These are phyloP conservation scores for Darevskia mixta DNA, from an alignment of 2,797 vertebrate genomes.

Conservation along the genomic window DNA sequence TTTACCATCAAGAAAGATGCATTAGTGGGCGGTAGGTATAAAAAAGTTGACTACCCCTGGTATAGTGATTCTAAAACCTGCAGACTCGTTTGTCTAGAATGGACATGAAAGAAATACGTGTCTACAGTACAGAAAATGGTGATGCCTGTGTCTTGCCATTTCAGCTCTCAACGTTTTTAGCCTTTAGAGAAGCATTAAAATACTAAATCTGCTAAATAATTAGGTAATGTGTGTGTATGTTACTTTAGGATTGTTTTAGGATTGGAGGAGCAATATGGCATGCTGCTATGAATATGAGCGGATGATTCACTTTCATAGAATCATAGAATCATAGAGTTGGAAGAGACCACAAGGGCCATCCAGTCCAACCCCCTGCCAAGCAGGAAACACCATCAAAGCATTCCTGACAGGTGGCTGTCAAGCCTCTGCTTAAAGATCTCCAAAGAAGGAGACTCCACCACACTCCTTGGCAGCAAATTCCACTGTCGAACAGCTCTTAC, in stretches of 20 bases:
- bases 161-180: neutral
- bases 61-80: neutral
- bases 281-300: neutral
- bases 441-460: too few species aligned
- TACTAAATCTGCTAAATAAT: neutral
- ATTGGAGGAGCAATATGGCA: neutral
- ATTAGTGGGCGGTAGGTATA: too few species aligned
- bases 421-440: too few species aligned
- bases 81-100: too few species aligned
- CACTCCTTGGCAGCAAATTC: too few species aligned
- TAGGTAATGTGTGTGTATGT: neutral
- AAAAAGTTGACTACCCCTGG: neutral
- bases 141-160: neutral
- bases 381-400: too few species aligned
- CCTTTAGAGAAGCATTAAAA: neutral
- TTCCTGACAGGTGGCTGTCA: too few species aligned
- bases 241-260: neutral
- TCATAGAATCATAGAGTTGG: too few species aligned
- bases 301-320: neutral
- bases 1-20: too few species aligned
- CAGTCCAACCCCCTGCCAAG: too few species aligned
- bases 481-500: too few species aligned
- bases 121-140: neutral
- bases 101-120: neutral
- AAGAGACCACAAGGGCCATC: too few species aligned